Percentiles rank a stretch among this genome's conserved stretches.
phyloP scores from a whole-genome alignment of 2,888 invertebrate genomes.

The Emmelina monodactyla region DNA sequence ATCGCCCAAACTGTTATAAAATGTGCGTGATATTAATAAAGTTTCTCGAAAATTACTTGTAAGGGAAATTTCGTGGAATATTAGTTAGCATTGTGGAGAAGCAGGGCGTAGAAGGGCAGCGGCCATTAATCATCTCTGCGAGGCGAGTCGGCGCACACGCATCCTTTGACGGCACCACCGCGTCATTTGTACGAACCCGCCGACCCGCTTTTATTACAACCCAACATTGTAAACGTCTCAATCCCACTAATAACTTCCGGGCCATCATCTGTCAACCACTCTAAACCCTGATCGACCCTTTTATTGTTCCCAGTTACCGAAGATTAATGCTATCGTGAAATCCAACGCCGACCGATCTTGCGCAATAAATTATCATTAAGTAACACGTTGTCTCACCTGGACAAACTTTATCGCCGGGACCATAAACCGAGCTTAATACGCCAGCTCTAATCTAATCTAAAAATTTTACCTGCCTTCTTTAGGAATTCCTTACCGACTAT shows the following conservation, averaged over 20 bases:
- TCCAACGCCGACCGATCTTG: slow-evolving; percentile 35
- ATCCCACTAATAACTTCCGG: slow-evolving; percentile 50
- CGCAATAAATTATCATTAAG: slow-evolving; percentile 62
- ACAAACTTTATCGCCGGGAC: slow-evolving; percentile 35
- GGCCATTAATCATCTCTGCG: slow-evolving; percentile 48
- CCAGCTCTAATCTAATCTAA: slow-evolving; percentile 47
- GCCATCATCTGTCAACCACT: slow-evolving; percentile 31
- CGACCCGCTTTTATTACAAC: slow-evolving; percentile 37
- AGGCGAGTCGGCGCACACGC: slow-evolving; percentile 30
- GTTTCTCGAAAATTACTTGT: slow-evolving; percentile 17
- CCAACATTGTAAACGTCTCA: slow-evolving; percentile 54
- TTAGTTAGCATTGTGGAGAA: no score
- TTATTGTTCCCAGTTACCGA: slow-evolving; percentile 42
- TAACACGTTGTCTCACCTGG: slow-evolving; percentile 50
- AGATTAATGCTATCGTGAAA: slow-evolving; percentile 55
- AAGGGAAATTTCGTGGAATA: slow-evolving; percentile 27
- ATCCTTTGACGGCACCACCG: slow-evolving; percentile 38
- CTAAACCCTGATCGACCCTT: slow-evolving; percentile 22
- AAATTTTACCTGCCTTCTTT: slow-evolving; percentile 47
- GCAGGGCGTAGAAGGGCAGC: slow-evolving; percentile 18
- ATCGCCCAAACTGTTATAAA: no score
- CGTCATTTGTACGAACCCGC: slow-evolving; percentile 45
- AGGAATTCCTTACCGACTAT: slow-evolving; percentile 15
- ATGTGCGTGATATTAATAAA: background rate
- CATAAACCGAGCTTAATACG: slow-evolving; percentile 41